phyloP scores from a whole-genome alignment of 2,888 invertebrate genomes.

The Lithophane ornitopus region DNA sequence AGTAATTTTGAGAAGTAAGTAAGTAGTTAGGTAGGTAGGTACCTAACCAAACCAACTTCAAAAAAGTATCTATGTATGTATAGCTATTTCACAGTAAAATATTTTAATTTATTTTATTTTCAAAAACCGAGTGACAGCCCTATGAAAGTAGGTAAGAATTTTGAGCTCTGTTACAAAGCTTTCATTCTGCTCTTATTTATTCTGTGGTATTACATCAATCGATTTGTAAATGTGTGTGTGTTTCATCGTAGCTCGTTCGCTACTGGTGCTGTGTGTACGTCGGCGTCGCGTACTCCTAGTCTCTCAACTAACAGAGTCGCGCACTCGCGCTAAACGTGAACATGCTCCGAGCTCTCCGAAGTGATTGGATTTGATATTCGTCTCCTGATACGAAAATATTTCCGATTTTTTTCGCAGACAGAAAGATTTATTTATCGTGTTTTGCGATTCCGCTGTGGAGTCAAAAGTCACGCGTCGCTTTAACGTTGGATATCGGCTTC shows the following conservation, averaged over 20 bases:
- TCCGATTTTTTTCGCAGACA: conserved; percentile 17
- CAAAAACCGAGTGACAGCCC: too few relatives aligned
- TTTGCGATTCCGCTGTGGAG: conserved; percentile 6
- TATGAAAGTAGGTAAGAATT: too few relatives aligned
- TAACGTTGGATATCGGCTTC: conserved; percentile 3
- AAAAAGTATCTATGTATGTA: too few relatives aligned
- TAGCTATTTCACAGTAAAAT: too few relatives aligned
- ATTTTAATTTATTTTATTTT: too few relatives aligned
- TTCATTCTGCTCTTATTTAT: too few relatives aligned
- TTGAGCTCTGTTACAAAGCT: too few relatives aligned
- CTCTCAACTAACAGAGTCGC: not conserved
- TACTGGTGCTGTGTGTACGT: not conserved
- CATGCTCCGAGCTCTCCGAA: conserved; percentile 14
- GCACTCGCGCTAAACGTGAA: conserved; percentile 16
- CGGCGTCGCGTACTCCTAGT: not conserved
- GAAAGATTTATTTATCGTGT: conserved; percentile 28
- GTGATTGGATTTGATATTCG: conserved; percentile 43
- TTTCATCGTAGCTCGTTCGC: conserved; percentile 2
- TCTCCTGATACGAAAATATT: conserved; percentile 32
- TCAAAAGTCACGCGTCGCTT: conserved; percentile 2
- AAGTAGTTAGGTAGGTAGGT: too few relatives aligned
- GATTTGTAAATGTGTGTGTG: conserved; percentile 25
- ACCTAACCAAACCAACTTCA: too few relatives aligned
- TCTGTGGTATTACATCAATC: conserved; percentile 37
- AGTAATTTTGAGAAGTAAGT: too few relatives aligned